A percentile compares a stretch with the other conserved stretches of the same genome.
Evolutionary conservation across 2,797 vertebrate species (phyloP).

Genomic region (Amniataba percoides): DNA sequence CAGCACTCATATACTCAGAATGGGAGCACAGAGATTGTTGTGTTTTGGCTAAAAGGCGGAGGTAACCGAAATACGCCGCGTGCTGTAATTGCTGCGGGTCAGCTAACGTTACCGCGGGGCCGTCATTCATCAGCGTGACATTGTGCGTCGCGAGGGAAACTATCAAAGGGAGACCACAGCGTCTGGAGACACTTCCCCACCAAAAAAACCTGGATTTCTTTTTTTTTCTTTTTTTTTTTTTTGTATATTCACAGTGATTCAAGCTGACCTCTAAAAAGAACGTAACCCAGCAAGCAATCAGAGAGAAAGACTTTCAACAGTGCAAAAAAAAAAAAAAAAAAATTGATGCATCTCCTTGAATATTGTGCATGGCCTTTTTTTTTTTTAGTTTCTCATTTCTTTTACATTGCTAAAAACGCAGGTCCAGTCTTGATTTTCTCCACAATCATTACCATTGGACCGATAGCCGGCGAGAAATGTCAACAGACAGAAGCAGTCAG

Average conservation of each 20-base stretch:
- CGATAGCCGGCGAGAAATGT: conserved; percentile 19
- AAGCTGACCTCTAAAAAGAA: conserved; percentile 4
- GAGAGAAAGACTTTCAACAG: neutral
- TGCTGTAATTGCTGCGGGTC: conserved; percentile 33
- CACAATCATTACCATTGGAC: neutral
- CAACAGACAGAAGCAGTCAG: conserved; percentile 24
- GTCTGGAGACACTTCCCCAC: conserved; percentile 7
- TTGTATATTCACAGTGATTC: neutral
- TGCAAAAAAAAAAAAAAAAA: conserved; percentile 8
- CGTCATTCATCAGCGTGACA: conserved; percentile 23
- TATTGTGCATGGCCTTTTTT: neutral
- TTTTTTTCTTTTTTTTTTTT: conserved; percentile 11
- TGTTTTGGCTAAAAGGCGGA: neutral
- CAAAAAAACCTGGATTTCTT: conserved; percentile 11
- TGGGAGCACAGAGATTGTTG: conserved; percentile 3
- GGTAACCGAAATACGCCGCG: conserved; percentile 12
- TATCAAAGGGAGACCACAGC: neutral
- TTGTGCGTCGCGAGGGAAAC: neutral
- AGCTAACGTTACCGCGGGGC: neutral
- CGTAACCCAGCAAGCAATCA: neutral
- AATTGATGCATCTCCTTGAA: conserved; percentile 13
- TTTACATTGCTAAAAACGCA: neutral
- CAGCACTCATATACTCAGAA: neutral
- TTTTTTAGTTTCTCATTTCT: conserved; percentile 7
- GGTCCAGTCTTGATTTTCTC: conserved; percentile 15